Evolutionary conservation across 2,888 invertebrate genomes (phyloP).

Genomic region (Protula sp.): DNA sequence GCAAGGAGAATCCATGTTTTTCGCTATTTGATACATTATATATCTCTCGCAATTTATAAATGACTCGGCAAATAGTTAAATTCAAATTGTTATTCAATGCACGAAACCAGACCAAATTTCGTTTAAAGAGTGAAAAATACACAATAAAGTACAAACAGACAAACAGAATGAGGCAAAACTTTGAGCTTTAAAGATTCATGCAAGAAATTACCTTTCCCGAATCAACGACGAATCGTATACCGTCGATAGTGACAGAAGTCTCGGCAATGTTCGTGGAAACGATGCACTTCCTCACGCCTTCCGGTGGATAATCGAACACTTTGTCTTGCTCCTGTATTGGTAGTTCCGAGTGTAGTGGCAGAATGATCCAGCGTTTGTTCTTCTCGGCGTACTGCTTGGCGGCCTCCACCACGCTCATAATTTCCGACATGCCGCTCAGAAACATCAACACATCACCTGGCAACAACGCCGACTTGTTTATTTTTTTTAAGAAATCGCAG

Average conservation of each 20-base stretch:
- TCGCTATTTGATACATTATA: background rate
- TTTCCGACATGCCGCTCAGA: slow-evolving; percentile 89
- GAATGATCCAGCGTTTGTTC: slow-evolving; percentile 81
- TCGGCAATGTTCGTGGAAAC: slow-evolving; percentile 98
- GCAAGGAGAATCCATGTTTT: slow-evolving; percentile 4
- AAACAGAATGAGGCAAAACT: too few species aligned
- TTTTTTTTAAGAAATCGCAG: too few species aligned
- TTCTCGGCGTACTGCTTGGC: slow-evolving; percentile 73
- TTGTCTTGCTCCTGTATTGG: slow-evolving; percentile 94
- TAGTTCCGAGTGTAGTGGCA: slow-evolving; percentile 86
- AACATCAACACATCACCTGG: slow-evolving; percentile 93
- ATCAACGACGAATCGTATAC: slow-evolving; percentile 92
- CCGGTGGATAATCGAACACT: slow-evolving; percentile 91
- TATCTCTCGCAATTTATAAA: slow-evolving; percentile 11
- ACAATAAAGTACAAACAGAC: too few species aligned
- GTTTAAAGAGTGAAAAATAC: too few species aligned
- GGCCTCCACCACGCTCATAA: slow-evolving; percentile 75
- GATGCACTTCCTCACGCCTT: slow-evolving; percentile 91
- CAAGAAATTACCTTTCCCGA: slow-evolving; percentile 91
- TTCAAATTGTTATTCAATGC: too few species aligned
- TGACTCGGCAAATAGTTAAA: too few species aligned
- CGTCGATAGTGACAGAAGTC: slow-evolving; percentile 97
- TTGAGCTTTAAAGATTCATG: too few species aligned
- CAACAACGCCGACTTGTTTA: too few species aligned
- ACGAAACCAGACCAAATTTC: too few species aligned